A percentile compares a stretch with the other conserved stretches of the same genome.
Conservation (phyloP, 2,113 vertebrate genomes). For the Hippocampus abdominalis region DNA sequence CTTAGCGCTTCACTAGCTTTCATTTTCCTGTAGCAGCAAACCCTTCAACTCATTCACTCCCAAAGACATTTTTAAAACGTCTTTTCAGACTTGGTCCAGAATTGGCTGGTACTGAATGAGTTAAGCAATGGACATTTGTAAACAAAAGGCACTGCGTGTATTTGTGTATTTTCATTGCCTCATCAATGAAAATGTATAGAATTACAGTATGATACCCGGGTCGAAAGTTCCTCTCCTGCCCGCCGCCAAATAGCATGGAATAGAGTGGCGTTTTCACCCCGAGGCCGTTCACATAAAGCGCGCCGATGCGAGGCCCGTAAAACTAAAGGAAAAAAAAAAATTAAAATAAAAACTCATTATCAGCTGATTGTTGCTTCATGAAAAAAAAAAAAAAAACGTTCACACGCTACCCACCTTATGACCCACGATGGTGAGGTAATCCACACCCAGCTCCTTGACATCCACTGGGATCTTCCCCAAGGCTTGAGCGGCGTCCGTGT, state of each 20-base stretch:
- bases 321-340: slow-evolving; percentile 74
- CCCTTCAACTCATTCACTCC: no score
- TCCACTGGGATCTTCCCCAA: slow-evolving; percentile 87
- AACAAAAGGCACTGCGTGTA: neutral
- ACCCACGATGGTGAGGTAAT: slow-evolving; percentile 92
- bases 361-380: neutral
- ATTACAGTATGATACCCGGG: slow-evolving; percentile 80
- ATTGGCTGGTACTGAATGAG: no score
- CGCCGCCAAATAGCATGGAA: slow-evolving; percentile 90
- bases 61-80: no score
- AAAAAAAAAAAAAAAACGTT: neutral
- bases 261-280: slow-evolving; percentile 74
- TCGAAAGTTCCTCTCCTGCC: slow-evolving; percentile 89
- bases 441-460: slow-evolving; percentile 81
- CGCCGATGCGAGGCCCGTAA: slow-evolving; percentile 86
- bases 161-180: neutral
- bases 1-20: no score
- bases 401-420: slow-evolving; percentile 81
- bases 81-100: no score
- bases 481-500: slow-evolving; percentile 91
- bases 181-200: neutral
- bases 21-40: no score
- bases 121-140: no score
- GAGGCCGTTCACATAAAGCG: slow-evolving; percentile 76
- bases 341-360: neutral